Base-by-base conservation (phyloP, 2,888 invertebrate genomes). In the Ariolimax columbianus region DNA sequence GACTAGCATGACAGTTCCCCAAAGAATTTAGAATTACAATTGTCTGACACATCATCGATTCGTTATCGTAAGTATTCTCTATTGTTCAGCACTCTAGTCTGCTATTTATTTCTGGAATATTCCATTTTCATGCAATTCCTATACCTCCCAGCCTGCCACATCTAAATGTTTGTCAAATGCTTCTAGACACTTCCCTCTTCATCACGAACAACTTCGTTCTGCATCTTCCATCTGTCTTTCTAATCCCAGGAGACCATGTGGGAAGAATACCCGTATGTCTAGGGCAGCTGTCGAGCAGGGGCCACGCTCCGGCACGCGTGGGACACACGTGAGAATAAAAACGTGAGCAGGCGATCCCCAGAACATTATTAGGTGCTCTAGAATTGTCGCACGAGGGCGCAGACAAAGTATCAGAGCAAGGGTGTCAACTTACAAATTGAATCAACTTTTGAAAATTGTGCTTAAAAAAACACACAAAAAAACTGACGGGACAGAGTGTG, bases 321-420 rank as follows among this genome's bases (percentile, higher is more conserved):
- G 30, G 55, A 14, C 77, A 55, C 77, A 77, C 77, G 77, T 77
- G 77, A 73, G 72, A 73, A 73, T 73, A 73, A 73, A 73, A 73
- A 73, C 72, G 72, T 73, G 72, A 73, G 43, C 72, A 73, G 6
- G 72, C 43, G 72, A 73, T 30, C 43, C 26, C 72, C 11, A n/a
- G 40, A 23, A 73, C 72, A 33, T 73, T 73, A 73, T 43, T 40
- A 73, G 43, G 43, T 73, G 40, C 33, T n/a, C 43, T 14, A n/a
- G 72, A n/a, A 51, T 30, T 30, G 51, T 7, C 33, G 3, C 51
- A 51, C 55, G 6, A 33, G 47, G 33, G 55, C 77, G 33, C 17
- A 33, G 77, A 30, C 14, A 77, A 55, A 23, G 55, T 77, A 51
- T 77, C 77, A 40, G 51, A 9, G 30, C 51, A 26, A 6, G 33